These are phyloP conservation scores for Coilia nasus DNA, from an alignment of 2,797 vertebrate genomes.

Conservation along the genomic window DNA sequence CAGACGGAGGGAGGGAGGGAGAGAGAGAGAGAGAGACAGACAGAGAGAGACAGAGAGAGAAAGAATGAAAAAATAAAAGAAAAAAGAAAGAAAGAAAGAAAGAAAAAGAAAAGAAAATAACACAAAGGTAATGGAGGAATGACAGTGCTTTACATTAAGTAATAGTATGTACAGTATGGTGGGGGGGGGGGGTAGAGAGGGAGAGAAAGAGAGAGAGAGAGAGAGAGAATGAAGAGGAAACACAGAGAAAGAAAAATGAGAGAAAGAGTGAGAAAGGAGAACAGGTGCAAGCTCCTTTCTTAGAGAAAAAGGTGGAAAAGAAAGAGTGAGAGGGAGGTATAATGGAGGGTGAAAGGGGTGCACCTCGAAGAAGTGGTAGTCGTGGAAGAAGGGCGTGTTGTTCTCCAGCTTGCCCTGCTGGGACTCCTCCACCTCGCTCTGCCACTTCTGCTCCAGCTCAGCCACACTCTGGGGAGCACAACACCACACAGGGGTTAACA, in stretches of 20 bases:
- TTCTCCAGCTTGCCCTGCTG: slow-evolving; percentile 94
- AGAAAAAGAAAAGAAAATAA: too few relatives aligned
- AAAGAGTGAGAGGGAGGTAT: not conserved
- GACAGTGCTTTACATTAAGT: not conserved
- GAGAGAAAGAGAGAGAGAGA: not conserved
- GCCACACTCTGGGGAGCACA: slow-evolving; percentile 85
- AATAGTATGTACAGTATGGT: not conserved
- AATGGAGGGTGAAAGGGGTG: not conserved
- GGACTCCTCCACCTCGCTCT: slow-evolving; percentile 93
- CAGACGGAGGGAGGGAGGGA: not conserved
- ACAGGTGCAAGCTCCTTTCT: too few relatives aligned
- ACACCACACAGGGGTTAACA: slow-evolving; percentile 29
- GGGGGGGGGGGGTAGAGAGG: not conserved
- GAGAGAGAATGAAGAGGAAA: not conserved
- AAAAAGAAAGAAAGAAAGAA: too few relatives aligned
- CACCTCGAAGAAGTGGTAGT: slow-evolving; percentile 98
- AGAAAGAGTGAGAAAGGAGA: not conserved
- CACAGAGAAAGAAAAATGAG: not conserved
- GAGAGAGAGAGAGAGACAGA: not conserved
- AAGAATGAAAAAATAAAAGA: too few relatives aligned
- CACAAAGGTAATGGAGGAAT: too few relatives aligned
- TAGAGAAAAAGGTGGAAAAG: too few relatives aligned
- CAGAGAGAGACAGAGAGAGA: too few relatives aligned
- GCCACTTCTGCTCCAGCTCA: slow-evolving; percentile 98
- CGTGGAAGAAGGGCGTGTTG: slow-evolving; percentile 94